Percentiles rank a stretch among this genome's conserved stretches.
Evolutionary conservation across 2,888 invertebrate species (phyloP).

Genomic region (Thyatira batis): DNA sequence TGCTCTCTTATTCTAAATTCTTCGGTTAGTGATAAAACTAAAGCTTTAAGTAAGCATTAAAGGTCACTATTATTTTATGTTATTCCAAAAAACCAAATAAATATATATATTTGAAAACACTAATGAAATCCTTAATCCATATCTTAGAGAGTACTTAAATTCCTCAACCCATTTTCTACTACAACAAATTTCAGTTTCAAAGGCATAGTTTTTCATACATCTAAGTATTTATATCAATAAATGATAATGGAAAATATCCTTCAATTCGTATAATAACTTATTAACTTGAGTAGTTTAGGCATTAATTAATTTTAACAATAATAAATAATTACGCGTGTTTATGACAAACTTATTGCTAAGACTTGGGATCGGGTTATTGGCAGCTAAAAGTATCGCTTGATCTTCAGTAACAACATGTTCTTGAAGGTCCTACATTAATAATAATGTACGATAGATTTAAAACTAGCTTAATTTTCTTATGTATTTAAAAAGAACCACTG

Average conservation of each 20-base stretch:
- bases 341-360: constrained; percentile 49
- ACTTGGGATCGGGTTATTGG: constrained; percentile 8
- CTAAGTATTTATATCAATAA: constrained; percentile 57
- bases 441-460: background rate
- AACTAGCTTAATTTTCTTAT: background rate
- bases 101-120: constrained; percentile 13
- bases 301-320: constrained; percentile 43
- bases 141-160: constrained; percentile 41
- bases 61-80: constrained; percentile 71
- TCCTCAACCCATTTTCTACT: constrained; percentile 13
- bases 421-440: background rate
- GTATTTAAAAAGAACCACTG: background rate
- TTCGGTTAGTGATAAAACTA: constrained; percentile 18
- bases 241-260: constrained; percentile 41
- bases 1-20: constrained; percentile 47
- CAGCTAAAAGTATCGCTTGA: constrained; percentile 16
- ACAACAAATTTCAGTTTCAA: constrained; percentile 29
- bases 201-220: constrained; percentile 51
- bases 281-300: constrained; percentile 59
- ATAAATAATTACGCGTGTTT: constrained; percentile 26
- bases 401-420: background rate
- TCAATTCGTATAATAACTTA: constrained; percentile 59
- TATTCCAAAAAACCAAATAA: constrained; percentile 12
- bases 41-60: constrained; percentile 45
- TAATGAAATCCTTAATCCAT: constrained; percentile 14